Evolutionary conservation across 2,888 invertebrate species (phyloP), one percentile per base, ranked within the genome.

Genomic region (Morinoia aosen): DNA sequence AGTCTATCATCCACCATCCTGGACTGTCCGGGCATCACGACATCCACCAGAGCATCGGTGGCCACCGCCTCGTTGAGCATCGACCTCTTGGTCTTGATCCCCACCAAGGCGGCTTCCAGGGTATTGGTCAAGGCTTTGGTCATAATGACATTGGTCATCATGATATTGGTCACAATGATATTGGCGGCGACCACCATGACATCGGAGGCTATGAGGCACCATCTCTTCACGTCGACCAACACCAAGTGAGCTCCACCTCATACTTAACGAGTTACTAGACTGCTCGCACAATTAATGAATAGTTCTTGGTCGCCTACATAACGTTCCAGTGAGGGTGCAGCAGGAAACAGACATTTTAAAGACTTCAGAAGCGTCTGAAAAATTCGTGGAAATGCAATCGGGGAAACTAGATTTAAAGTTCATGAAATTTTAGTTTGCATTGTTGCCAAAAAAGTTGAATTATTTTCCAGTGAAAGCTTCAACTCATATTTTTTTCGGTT

Each of bases 131-230:
- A 48, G 5, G 33, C 58, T 93, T 57, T 57, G 57, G 93, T 48
- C 93, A 93, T 57, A 12, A 93, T 33, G 93, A 93, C 8, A 33
- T 93, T 56, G 93, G 57, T 33, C 93, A 93, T 39, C 56, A 93
- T 11, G 48, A 57, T 10, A 33, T 93, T 14, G 58, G 16, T 48
- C 93, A 93, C 58, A 11, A 25, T 10, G 33, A 58, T 33, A 57
- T 93, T 93, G 93, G 93, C 33, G 57, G 57, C 19, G 11, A 93
- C 10, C 93, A 93, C 10, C 93, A 93, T 57, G 90, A 90, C 48
- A 48, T 90, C 40, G 93, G 93, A 39, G 93, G 93, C 0, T 90
- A 90, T 19, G 90, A 90, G 48, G 90, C 90, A 8, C 90, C 90
- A 40, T 11, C 48, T 33, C 57, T 33, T 57, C 93, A 93, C 48